Evolutionary conservation across 2,797 vertebrate species (phyloP).

Genomic region (Synaphobranchus kaupii): DNA sequence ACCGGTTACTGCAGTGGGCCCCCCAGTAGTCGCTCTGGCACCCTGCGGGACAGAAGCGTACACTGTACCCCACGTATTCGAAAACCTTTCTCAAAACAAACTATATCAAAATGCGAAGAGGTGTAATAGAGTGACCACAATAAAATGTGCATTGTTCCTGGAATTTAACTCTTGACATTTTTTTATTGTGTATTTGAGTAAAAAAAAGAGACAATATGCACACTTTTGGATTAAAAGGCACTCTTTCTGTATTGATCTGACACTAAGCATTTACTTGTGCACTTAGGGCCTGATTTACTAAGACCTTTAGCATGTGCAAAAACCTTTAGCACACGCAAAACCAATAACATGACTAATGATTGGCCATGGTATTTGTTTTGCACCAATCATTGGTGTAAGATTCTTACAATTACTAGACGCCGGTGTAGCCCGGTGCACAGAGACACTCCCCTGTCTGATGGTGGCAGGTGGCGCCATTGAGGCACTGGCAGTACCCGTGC

Average conservation of each 20-base stretch:
- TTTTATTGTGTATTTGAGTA: neutral
- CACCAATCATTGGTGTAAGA: too few species aligned
- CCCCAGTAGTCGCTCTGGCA: constrained; percentile 98
- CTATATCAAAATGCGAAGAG: neutral
- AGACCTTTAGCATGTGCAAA: too few species aligned
- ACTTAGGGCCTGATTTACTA: too few species aligned
- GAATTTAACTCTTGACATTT: neutral
- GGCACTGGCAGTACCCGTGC: constrained; percentile 96
- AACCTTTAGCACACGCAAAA: too few species aligned
- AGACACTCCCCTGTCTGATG: constrained; percentile 93
- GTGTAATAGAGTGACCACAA: neutral
- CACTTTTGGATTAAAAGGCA: neutral
- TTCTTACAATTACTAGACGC: too few species aligned
- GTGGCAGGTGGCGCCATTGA: constrained; percentile 91
- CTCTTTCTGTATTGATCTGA: neutral
- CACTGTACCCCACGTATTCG: neutral
- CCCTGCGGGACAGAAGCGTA: constrained; percentile 72
- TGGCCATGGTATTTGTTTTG: too few species aligned
- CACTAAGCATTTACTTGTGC: neutral
- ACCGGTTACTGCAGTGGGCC: constrained; percentile 96
- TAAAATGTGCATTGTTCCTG: neutral
- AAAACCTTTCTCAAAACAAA: neutral
- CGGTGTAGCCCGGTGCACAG: constrained; percentile 91
- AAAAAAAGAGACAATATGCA: neutral
- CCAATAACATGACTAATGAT: too few species aligned